Evolutionary conservation across 2,888 invertebrate species (phyloP), one percentile per base, ranked within the genome.

Genomic region (Bembecia ichneumoniformis): DNA sequence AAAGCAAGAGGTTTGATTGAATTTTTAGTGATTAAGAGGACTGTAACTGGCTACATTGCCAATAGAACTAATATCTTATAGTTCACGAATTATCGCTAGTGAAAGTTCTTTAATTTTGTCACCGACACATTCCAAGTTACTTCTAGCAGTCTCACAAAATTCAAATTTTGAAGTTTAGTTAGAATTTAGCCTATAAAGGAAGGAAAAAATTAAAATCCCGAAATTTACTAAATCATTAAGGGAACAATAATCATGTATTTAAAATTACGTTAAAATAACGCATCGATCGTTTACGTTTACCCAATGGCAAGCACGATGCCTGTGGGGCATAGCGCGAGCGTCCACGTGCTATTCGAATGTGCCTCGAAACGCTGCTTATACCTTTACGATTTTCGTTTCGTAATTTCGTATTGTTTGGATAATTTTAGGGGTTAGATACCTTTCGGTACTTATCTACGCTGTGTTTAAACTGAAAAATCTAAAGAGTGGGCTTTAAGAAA

Each of bases 271-370:
- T 43, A 10, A 43, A 43, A 43, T 43, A 43, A 43, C 43, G 43
- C 43, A 43, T 43, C 43, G 43, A 5, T 10, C 43, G 10, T 3
- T 75, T 71, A 47, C n/a, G n/a, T n/a, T n/a, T n/a, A n/a, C n/a
- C n/a, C n/a, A n/a, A n/a, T n/a, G n/a, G n/a, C n/a, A n/a, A n/a
- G n/a, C n/a, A n/a, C n/a, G n/a, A n/a, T n/a, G n/a, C n/a, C n/a
- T n/a, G n/a, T n/a, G n/a, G n/a, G n/a, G n/a, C n/a, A 7, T 47
- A 47, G 47, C 35, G 47, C 47, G 47, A 47, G 35, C 47, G 47
- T 35, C 28, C 28, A 47, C 11, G 34, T 35, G 35, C 35, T 47
- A 11, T 47, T 47, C 11, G 3, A 7, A 47, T 15, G 34, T 28
- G 11, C 35, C 47, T 35, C 28, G 34, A 35, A 35, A 47, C 34